These are phyloP conservation scores for Tachina fera DNA, from an alignment of 2,888 invertebrate genomes.

Conservation along the genomic window DNA sequence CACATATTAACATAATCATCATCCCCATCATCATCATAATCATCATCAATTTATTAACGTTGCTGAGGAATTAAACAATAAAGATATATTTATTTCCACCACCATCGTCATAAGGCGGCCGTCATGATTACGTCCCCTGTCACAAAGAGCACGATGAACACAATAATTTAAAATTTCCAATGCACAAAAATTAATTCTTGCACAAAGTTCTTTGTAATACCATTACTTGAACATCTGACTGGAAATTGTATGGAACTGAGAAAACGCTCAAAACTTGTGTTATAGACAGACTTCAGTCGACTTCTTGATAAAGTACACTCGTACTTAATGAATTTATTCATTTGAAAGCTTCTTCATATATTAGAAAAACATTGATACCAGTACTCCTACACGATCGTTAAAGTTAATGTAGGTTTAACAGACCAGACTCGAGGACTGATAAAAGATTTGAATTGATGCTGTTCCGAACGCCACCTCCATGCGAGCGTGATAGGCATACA, in stretches of 20 bases:
- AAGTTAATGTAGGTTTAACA: too few species aligned
- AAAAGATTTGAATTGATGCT: too few species aligned
- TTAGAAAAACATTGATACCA: too few species aligned
- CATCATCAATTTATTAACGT: constrained; percentile 48
- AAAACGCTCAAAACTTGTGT: background rate
- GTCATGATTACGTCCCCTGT: background rate
- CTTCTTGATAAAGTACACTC: background rate
- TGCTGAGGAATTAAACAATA: constrained; percentile 51
- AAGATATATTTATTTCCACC: constrained; percentile 35
- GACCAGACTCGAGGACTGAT: too few species aligned
- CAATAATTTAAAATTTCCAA: constrained; percentile 26
- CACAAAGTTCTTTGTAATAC: constrained; percentile 29
- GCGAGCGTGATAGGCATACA: too few species aligned
- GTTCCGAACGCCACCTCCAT: too few species aligned
- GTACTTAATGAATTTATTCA: background rate
- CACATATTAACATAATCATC: constrained; percentile 20
- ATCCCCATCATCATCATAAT: too few species aligned
- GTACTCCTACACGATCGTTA: too few species aligned
- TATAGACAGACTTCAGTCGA: constrained; percentile 14
- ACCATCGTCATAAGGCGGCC: too few species aligned
- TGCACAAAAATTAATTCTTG: constrained; percentile 29
- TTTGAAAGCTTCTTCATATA: background rate
- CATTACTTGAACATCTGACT: constrained; percentile 56
- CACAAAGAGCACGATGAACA: constrained; percentile 23
- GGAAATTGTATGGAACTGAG: constrained; percentile 14